Conservation (phyloP, 1,140 invertebrate species). For the Andrena cerasifolii region DNA sequence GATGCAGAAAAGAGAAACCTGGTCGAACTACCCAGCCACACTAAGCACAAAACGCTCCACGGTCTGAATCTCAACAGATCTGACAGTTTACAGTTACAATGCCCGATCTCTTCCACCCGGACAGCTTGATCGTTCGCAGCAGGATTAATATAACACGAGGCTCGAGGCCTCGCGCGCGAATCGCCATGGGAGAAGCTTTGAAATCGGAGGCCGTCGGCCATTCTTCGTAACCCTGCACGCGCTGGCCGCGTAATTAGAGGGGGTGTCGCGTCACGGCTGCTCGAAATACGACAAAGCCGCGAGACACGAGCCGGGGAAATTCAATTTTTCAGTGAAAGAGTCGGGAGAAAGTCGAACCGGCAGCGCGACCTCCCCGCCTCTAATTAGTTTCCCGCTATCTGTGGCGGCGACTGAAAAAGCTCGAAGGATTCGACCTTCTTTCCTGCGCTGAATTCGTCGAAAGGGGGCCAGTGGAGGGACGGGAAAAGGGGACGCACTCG, state of each 20-base stretch:
- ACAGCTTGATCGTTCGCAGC: no score
- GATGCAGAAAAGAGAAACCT: no score
- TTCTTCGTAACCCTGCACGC: neutral
- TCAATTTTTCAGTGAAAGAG: no score
- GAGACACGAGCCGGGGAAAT: neutral
- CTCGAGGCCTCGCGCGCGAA: neutral
- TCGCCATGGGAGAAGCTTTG: neutral
- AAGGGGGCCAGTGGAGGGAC: neutral
- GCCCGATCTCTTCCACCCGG: no score
- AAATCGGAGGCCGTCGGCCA: neutral
- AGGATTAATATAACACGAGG: no score
- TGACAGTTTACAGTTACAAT: no score
- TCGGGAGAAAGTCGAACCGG: neutral
- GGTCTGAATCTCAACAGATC: no score
- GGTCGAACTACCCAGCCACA: no score
- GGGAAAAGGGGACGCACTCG: neutral
- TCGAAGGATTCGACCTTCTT: conserved; percentile 21
- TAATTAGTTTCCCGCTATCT: neutral
- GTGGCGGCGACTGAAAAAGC: neutral
- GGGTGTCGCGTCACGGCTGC: neutral
- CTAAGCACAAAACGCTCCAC: no score
- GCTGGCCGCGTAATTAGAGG: neutral
- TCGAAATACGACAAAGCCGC: neutral
- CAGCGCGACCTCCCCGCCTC: neutral
- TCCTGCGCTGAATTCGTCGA: neutral